Conservation (phyloP, 2,888 invertebrate genomes). For the Cantharis lateralis region DNA sequence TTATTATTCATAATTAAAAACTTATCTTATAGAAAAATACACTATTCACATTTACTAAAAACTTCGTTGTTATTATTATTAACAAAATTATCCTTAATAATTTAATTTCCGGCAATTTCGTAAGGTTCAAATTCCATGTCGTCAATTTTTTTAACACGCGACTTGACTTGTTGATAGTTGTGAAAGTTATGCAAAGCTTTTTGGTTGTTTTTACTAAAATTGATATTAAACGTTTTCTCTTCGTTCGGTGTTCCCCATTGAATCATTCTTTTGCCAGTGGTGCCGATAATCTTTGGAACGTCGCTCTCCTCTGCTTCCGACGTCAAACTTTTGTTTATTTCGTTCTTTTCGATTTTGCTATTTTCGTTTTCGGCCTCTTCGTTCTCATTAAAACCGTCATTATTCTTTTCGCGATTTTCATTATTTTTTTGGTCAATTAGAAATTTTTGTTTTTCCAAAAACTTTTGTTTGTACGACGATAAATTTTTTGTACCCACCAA, state of each 20-base stretch:
- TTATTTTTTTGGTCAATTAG: conserved; percentile 63
- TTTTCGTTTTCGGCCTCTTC: conserved; percentile 21
- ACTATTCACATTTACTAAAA: neutral
- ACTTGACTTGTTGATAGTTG: conserved; percentile 61
- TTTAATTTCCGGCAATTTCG: conserved; percentile 47
- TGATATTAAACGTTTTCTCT: conserved; percentile 35
- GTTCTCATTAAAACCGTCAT: conserved; percentile 28
- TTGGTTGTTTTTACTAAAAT: conserved; percentile 33
- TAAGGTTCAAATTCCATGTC: conserved; percentile 81
- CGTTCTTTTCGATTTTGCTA: conserved; percentile 17
- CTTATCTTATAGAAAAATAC: neutral
- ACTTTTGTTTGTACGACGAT: conserved; percentile 41
- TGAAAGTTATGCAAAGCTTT: conserved; percentile 50
- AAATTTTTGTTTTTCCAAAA: conserved; percentile 40
- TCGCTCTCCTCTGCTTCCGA: conserved; percentile 8
- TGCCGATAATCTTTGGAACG: conserved; percentile 57
- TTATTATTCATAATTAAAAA: neutral
- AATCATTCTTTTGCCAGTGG: conserved; percentile 37
- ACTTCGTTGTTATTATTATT: neutral
- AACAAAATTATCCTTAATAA: neutral
- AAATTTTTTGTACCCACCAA: conserved; percentile 70
- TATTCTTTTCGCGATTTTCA: conserved; percentile 62
- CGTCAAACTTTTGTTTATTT: neutral
- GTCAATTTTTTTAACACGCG: conserved; percentile 67
- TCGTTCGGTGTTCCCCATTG: conserved; percentile 36